These are phyloP conservation scores for Amblyraja radiata DNA, from an alignment of 2,797 vertebrate genomes.

Conservation along the genomic window DNA sequence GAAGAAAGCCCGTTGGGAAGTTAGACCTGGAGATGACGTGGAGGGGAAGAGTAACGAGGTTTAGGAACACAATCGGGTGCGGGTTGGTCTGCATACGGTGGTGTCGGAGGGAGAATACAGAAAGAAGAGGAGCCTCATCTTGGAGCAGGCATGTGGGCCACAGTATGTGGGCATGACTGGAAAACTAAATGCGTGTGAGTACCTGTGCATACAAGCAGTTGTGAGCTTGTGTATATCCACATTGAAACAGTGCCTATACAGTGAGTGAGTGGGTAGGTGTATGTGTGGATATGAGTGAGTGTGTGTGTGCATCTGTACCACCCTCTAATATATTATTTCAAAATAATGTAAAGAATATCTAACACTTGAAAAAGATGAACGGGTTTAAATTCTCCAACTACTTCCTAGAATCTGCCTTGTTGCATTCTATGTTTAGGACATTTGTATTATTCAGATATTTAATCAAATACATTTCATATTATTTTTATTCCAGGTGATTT, in stretches of 20 bases:
- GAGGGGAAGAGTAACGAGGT: too few relatives aligned
- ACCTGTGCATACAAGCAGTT: neutral
- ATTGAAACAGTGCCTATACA: neutral
- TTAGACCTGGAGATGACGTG: too few relatives aligned
- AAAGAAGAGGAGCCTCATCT: too few relatives aligned
- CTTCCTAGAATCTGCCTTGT: neutral
- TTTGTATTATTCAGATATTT: neutral
- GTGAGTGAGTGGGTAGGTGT: neutral
- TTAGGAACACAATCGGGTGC: too few relatives aligned
- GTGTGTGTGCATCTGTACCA: neutral
- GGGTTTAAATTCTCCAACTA: neutral
- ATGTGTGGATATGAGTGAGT: neutral
- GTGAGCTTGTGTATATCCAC: neutral
- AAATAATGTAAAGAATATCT: too few relatives aligned
- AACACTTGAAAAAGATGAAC: neutral
- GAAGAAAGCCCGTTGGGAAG: too few relatives aligned
- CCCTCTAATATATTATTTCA: too few relatives aligned
- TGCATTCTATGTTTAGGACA: neutral
- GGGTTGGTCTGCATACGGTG: too few relatives aligned
- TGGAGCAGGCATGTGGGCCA: too few relatives aligned
- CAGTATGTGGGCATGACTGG: too few relatives aligned
- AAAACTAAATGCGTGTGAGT: neutral
- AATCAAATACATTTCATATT: neutral
- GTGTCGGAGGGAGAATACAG: too few relatives aligned
- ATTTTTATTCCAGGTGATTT: neutral